These are phyloP conservation scores for Adrianichthys oophorus DNA, from an alignment of 2,797 vertebrate genomes.

Conservation along the genomic window DNA sequence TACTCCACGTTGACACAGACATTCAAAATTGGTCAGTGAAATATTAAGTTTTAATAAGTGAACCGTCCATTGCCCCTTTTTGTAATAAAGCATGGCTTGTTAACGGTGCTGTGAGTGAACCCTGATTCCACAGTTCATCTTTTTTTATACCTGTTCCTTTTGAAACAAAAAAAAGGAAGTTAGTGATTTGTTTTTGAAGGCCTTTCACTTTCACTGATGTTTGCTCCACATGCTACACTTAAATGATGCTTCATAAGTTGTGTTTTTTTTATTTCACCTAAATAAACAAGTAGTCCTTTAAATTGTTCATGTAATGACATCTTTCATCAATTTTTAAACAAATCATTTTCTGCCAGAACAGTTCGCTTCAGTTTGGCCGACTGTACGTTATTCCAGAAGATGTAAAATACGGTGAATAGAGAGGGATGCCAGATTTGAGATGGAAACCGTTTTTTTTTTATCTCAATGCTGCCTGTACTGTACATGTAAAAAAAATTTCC, in stretches of 20 bases:
- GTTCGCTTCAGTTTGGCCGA: background rate
- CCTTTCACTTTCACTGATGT: slow-evolving; percentile 5
- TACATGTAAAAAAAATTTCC: slow-evolving; percentile 23
- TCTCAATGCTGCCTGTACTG: too few species aligned
- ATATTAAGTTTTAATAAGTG: too few species aligned
- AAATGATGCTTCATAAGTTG: background rate
- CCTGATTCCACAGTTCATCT: too few species aligned
- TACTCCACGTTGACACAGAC: too few species aligned
- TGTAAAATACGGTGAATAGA: background rate
- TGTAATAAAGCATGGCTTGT: too few species aligned
- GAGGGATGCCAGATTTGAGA: too few species aligned
- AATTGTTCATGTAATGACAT: slow-evolving; percentile 1
- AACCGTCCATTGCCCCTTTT: too few species aligned
- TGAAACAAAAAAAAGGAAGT: background rate
- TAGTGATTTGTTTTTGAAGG: slow-evolving; percentile 1
- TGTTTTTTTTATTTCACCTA: too few species aligned
- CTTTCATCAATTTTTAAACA: background rate
- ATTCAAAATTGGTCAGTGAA: too few species aligned
- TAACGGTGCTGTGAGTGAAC: too few species aligned
- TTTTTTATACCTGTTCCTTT: too few species aligned
- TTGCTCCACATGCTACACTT: slow-evolving; percentile 1
- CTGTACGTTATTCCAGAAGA: slow-evolving; percentile 8
- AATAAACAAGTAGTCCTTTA: background rate
- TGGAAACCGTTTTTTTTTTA: too few species aligned
- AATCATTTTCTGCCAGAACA: background rate